Conservation (phyloP, 2,797 vertebrate genomes). For the Pagetopsis macropterus region DNA sequence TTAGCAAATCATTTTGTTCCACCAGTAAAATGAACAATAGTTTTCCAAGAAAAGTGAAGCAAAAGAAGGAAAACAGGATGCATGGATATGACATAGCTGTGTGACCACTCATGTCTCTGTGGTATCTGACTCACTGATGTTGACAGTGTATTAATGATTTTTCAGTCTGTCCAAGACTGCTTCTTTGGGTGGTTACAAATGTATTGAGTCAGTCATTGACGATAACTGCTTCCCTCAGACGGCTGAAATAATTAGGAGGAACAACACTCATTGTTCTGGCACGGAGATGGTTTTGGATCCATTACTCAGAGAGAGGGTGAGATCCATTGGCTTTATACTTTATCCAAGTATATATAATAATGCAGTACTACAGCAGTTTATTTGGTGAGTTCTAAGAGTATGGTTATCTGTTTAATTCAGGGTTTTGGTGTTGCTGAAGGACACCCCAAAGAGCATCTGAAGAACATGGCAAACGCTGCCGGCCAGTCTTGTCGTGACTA, state of each 20-base stretch:
- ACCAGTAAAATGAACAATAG: neutral
- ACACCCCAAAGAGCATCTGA: constrained; percentile 86
- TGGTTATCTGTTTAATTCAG: constrained; percentile 67
- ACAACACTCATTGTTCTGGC: constrained; percentile 75
- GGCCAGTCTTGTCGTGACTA: constrained; percentile 88
- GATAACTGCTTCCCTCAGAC: constrained; percentile 69
- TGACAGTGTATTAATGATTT: neutral
- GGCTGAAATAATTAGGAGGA: constrained; percentile 80
- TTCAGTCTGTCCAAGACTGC: neutral
- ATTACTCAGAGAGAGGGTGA: constrained; percentile 83
- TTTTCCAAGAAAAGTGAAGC: neutral
- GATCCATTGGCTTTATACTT: constrained; percentile 4
- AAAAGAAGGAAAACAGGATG: constrained; percentile 45
- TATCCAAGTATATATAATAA: neutral
- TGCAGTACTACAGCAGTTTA: neutral
- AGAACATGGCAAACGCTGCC: constrained; percentile 91
- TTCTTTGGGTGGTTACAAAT: neutral
- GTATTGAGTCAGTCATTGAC: constrained; percentile 44
- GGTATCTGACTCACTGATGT: constrained; percentile 54
- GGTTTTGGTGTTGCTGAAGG: constrained; percentile 93
- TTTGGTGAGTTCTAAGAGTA: neutral
- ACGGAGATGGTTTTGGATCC: constrained; percentile 77
- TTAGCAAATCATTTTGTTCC: neutral
- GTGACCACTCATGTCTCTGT: constrained; percentile 38
- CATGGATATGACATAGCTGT: constrained; percentile 40